Evolutionary conservation across 2,113 vertebrate genomes (phyloP).

Genomic region (Malurus cyaneus): DNA sequence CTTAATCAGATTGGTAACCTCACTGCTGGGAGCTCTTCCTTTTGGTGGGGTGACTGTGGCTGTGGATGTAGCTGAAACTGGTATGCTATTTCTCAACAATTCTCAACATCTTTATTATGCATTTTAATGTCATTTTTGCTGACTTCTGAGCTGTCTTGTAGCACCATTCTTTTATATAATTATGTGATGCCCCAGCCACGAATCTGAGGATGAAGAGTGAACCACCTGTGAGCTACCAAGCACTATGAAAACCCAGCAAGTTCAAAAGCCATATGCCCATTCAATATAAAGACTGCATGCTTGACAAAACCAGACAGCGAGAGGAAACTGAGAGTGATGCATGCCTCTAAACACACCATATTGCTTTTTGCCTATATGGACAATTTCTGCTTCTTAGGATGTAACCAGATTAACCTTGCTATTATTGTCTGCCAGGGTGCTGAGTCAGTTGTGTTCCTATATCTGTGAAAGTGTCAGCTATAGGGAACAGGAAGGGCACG

Average conservation of each 20-base stretch:
- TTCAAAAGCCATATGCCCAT: background rate
- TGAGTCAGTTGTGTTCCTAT: background rate
- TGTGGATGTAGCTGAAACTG: background rate
- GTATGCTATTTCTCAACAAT: background rate
- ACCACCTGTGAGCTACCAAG: background rate
- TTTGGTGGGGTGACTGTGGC: background rate
- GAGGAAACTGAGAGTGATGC: background rate
- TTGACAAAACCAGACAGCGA: background rate
- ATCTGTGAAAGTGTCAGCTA: background rate
- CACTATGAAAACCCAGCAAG: background rate
- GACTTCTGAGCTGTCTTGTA: background rate
- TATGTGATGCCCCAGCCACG: background rate
- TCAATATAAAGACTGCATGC: background rate
- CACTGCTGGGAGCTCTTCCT: background rate
- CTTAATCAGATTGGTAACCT: background rate
- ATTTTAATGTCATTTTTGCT: background rate
- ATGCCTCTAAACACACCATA: background rate
- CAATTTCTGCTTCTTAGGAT: background rate
- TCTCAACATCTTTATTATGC: background rate
- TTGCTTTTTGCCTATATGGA: background rate
- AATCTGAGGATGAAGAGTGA: background rate
- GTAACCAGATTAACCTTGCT: conserved; percentile 27
- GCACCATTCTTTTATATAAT: background rate
- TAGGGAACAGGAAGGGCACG: background rate
- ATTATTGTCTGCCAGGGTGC: background rate